Percentiles rank a stretch among this genome's conserved stretches.
These are phyloP conservation scores for Anthopleura sola DNA, from an alignment of 64 coral and sea anemone species.

Conservation along the genomic window DNA sequence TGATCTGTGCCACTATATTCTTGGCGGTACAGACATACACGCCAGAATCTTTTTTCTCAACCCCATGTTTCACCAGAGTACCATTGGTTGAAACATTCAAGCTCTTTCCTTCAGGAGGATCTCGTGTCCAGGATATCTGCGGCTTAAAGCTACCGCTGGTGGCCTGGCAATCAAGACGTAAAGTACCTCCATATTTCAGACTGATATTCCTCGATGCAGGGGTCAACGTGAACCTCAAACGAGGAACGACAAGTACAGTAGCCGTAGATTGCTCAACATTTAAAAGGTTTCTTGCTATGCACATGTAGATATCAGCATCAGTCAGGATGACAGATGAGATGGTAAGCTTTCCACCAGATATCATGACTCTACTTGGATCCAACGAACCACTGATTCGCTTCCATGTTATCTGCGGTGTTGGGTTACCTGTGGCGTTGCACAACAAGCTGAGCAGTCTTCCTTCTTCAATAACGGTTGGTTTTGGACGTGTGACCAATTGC, in stretches of 20 bases:
- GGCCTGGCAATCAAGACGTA: constrained; percentile 1
- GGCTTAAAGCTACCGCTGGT: neutral
- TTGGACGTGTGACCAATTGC: neutral
- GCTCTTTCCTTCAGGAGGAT: neutral
- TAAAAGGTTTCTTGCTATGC: neutral
- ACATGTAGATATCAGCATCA: neutral
- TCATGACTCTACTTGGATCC: neutral
- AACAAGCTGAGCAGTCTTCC: neutral
- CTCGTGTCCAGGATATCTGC: too few species aligned
- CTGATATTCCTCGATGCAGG: neutral
- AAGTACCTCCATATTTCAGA: neutral
- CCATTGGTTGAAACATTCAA: neutral
- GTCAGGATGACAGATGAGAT: neutral
- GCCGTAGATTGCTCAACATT: neutral
- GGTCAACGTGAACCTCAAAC: neutral
- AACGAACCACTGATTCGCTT: neutral
- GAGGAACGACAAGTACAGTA: neutral
- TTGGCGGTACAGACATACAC: neutral
- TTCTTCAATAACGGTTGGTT: neutral
- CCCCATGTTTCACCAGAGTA: neutral
- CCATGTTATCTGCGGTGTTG: neutral
- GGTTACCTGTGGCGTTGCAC: neutral
- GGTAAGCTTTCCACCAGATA: neutral
- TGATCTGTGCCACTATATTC: neutral
- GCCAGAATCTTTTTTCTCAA: neutral